Conservation (phyloP, 2,113 vertebrate genomes). For the Thunnus thynnus region DNA sequence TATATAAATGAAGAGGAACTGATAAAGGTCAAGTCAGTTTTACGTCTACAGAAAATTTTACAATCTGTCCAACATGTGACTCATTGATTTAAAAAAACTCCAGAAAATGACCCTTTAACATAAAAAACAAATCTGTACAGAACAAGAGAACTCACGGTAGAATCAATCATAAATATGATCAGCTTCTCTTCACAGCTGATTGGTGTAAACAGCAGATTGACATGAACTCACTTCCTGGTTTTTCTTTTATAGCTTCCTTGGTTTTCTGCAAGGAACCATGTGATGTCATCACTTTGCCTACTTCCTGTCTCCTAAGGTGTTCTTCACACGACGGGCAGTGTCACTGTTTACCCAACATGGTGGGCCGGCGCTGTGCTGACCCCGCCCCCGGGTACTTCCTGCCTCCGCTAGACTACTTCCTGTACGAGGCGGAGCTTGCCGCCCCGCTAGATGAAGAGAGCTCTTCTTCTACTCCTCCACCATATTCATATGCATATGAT, state of each 20-base stretch:
- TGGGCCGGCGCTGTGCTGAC: conserved; percentile 84
- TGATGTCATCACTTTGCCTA: no score
- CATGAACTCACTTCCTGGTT: not conserved
- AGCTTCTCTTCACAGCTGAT: no score
- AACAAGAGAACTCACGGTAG: no score
- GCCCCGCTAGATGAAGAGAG: conserved; percentile 61
- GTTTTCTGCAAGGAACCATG: not conserved
- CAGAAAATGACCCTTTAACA: no score
- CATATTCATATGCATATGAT: not conserved
- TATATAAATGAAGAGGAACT: no score
- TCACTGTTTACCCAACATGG: conserved; percentile 86
- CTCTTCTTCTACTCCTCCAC: conserved; percentile 63
- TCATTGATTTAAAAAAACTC: no score
- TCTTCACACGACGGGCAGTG: conserved; percentile 86
- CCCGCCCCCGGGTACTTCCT: conserved; percentile 89
- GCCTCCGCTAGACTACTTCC: conserved; percentile 88
- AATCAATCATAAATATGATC: no score
- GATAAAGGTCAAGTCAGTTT: no score
- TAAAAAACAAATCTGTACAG: no score
- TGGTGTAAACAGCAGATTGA: no score
- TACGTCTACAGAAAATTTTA: no score
- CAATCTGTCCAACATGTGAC: no score
- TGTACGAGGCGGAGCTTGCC: conserved; percentile 91
- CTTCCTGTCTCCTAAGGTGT: conserved; percentile 79
- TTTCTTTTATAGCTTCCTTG: not conserved